Percentiles rank a stretch among this genome's conserved stretches.
phyloP scores from a whole-genome alignment of 2,113 vertebrate genomes.

The Chamaea fasciata region DNA sequence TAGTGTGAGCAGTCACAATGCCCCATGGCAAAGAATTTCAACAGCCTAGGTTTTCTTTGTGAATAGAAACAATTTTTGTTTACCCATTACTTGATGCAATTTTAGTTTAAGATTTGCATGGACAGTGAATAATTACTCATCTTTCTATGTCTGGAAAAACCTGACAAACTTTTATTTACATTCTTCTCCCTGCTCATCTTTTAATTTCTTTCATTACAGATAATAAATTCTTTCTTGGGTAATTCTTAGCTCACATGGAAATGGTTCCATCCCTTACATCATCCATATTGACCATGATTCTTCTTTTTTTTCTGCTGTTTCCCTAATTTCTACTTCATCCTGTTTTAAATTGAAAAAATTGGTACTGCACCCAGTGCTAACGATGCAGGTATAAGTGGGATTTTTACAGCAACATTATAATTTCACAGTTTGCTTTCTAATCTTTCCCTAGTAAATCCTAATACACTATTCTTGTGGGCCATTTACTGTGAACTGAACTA shows the following conservation, averaged over 20 bases:
- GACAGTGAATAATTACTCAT: neutral
- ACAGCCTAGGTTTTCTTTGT: neutral
- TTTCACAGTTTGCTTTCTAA: neutral
- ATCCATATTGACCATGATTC: neutral
- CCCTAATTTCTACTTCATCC: neutral
- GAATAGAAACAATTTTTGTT: neutral
- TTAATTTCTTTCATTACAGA: neutral
- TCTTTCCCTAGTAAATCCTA: neutral
- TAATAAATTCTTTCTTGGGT: neutral
- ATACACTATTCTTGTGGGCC: neutral
- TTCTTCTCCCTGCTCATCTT: neutral
- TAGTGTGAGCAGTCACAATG: neutral
- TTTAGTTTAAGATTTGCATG: neutral
- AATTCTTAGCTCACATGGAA: neutral
- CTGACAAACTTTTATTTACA: neutral
- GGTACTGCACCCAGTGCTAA: neutral
- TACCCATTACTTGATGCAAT: neutral
- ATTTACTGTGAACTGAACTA: neutral
- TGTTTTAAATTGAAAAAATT: neutral
- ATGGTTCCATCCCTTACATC: neutral
- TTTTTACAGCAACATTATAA: neutral
- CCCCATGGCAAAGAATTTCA: neutral
- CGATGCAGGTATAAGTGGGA: neutral
- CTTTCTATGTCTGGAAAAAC: neutral
- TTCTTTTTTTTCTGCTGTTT: neutral